Conservation (phyloP, 2,113 vertebrate species). For the Rallus limicola region DNA sequence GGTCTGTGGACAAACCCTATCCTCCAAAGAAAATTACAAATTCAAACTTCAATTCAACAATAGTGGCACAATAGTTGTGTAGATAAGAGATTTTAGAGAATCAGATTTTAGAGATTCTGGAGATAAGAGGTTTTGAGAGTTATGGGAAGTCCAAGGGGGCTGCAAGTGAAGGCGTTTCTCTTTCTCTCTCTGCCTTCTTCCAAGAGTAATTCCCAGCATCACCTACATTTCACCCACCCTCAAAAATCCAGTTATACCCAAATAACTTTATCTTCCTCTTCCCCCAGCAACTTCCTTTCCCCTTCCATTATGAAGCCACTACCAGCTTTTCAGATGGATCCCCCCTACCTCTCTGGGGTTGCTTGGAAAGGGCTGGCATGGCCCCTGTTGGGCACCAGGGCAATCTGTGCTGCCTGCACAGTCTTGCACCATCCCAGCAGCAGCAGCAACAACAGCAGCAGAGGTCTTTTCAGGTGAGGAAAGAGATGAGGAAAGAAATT, state of each 20-base stretch:
- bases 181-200: background rate
- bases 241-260: background rate
- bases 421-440: background rate
- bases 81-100: background rate
- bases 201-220: background rate
- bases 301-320: background rate
- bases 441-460: background rate
- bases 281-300: background rate
- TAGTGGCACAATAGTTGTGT: background rate
- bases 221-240: background rate
- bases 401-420: background rate
- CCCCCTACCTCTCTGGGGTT: accelerated
- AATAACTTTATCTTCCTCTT: background rate
- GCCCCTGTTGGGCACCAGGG: background rate
- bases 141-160: background rate
- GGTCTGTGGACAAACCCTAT: background rate
- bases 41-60: background rate
- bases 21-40: background rate
- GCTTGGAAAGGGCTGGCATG: background rate
- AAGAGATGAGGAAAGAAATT: background rate
- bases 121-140: background rate
- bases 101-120: background rate
- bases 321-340: accelerated
- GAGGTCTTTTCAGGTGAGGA: background rate
- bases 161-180: background rate